Evolutionary conservation across 23 tunicate genomes (phyloP).

Genomic region (Pegea sp.): DNA sequence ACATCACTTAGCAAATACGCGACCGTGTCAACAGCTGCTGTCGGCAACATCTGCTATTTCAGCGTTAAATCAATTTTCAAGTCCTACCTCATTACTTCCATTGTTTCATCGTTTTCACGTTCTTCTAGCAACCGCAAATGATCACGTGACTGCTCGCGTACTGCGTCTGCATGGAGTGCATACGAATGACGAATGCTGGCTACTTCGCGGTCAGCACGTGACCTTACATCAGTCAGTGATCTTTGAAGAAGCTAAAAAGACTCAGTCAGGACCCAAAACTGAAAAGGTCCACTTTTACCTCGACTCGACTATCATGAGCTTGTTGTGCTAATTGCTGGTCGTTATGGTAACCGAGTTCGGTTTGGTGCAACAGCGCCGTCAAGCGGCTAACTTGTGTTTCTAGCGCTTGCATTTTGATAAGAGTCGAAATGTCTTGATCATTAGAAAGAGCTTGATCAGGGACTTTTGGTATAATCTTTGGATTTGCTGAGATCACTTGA

Average conservation of each 20-base stretch:
- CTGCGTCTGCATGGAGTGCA: constrained; percentile 24
- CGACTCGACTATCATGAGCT: constrained; percentile 40
- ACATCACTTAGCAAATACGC: no score
- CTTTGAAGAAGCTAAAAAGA: constrained; percentile 19
- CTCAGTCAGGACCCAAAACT: neutral
- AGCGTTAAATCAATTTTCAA: neutral
- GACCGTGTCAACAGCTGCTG: no score
- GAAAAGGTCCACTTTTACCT: constrained; percentile 7
- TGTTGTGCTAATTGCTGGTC: constrained; percentile 33
- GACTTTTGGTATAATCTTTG: no score
- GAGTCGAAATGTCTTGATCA: no score
- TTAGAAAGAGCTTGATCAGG: no score
- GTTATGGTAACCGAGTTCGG: constrained; percentile 26
- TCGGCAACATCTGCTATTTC: neutral
- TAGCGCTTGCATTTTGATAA: no score
- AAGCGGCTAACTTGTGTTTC: no score
- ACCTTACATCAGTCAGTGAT: constrained; percentile 13
- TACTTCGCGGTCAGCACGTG: constrained; percentile 38
- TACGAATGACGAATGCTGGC: constrained; percentile 50
- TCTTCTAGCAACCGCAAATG: constrained; percentile 15
- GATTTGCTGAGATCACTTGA: no score
- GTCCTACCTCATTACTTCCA: constrained; percentile 40
- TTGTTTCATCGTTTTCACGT: constrained; percentile 28
- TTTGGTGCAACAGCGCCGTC: constrained; percentile 23
- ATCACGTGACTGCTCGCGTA: constrained; percentile 21